Base-by-base conservation (phyloP, 2,888 invertebrate species). In the Pharmacophagus antenor region DNA sequence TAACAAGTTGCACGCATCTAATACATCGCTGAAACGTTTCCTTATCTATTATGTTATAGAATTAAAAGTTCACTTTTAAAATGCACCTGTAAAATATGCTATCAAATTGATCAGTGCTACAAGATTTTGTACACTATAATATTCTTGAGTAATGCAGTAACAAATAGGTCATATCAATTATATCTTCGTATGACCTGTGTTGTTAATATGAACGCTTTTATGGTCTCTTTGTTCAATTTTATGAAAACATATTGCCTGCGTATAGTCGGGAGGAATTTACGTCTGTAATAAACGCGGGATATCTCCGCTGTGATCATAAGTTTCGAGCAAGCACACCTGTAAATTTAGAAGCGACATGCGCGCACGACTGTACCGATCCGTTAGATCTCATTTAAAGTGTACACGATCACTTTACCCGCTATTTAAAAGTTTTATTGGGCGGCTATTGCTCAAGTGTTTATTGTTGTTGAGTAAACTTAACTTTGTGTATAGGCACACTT, bases 361-460 rank as follows among this genome's bases (percentile, higher is more conserved):
- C 50, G 54, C 59, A 58, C 60, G 46, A 50, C 17, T 23, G 56
- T 53, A 23, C 42, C 49, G 44, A 44, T 44, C 55, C 59, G 54
- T 59, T 59, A 59, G 44, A 18, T 49, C 42, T 18, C 48, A 48
- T 59, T 59, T 53, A 58, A 48, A 41, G 37, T 21, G 27, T 17
- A 54, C 55, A 59, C 55, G 44, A 48, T 54, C 58, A 59, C 53
- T 59, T 59, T 59, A 48, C 25, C 58, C 42, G 37, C 41, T 18
- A 6, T 52, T 52, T 58, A 18, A 51, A 41, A 44, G 44, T 58
- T 58, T 58, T 37, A 58, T 58, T 46, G 27, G 62, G 17, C 42
- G 21, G 62, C 62, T 62, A 68, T 64, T 62, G 63, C 17, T 20
- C 41, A 21, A 51, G 7, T 51, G 50, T 44, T 44, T 27, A 49